Percentiles rank a stretch among this genome's conserved stretches.
These are phyloP conservation scores for Enoplosus armatus DNA, from an alignment of 2,797 vertebrate species.

Conservation along the genomic window DNA sequence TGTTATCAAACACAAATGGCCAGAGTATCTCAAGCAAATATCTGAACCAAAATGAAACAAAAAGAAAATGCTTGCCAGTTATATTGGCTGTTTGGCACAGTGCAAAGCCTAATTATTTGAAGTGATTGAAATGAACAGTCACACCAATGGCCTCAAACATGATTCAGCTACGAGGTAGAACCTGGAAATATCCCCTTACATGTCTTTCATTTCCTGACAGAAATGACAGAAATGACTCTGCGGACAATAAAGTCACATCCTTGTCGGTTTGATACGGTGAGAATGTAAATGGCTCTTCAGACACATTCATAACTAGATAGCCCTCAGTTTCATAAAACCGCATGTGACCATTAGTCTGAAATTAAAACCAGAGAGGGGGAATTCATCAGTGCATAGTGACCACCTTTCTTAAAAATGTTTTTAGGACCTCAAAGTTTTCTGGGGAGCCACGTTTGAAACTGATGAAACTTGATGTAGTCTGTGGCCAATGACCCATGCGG, in stretches of 20 bases:
- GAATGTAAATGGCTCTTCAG: conserved; percentile 22
- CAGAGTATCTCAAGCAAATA: conserved; percentile 3
- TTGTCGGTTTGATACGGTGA: conserved; percentile 26
- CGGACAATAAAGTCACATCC: background rate
- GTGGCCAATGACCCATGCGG: conserved; percentile 66
- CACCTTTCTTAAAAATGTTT: background rate
- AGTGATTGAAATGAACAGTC: background rate
- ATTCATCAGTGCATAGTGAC: conserved; percentile 7
- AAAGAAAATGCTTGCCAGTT: background rate
- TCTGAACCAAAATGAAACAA: conserved; percentile 17
- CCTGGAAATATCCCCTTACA: background rate
- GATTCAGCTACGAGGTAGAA: background rate
- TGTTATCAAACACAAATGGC: conserved; percentile 21
- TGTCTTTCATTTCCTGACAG: conserved; percentile 4
- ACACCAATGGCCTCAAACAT: background rate
- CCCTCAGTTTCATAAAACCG: conserved; percentile 1
- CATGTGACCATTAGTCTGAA: background rate
- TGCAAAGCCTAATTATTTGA: conserved; percentile 6
- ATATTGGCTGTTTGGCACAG: background rate
- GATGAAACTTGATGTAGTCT: conserved; percentile 57
- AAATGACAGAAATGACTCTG: background rate
- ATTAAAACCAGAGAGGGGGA: background rate
- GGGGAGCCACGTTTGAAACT: conserved; percentile 34
- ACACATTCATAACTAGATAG: conserved; percentile 5
- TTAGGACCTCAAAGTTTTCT: conserved; percentile 41